These are phyloP conservation scores for Fratercula arctica DNA, from an alignment of 2,797 vertebrate genomes.

Conservation along the genomic window DNA sequence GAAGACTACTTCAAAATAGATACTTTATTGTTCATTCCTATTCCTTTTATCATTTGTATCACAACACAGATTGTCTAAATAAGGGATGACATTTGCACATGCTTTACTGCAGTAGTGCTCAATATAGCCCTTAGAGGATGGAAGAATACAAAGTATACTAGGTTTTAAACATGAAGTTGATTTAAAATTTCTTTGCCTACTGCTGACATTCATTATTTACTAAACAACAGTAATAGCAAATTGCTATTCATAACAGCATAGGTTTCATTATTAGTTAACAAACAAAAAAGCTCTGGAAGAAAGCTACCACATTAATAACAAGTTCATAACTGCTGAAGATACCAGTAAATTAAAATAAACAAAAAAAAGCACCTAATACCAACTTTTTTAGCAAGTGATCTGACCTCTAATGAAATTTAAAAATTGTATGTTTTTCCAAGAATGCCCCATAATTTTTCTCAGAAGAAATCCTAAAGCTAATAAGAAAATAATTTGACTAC, in stretches of 20 bases:
- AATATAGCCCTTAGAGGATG: background rate
- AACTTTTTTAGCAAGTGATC: background rate
- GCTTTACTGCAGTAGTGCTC: background rate
- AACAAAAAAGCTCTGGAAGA: background rate
- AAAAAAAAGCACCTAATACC: background rate
- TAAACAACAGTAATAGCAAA: background rate
- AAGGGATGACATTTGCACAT: background rate
- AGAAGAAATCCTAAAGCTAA: background rate
- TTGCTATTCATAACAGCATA: background rate
- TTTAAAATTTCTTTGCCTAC: background rate
- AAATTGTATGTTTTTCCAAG: background rate
- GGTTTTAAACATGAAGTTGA: background rate
- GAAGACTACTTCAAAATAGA: background rate
- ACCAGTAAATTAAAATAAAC: background rate
- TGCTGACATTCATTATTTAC: background rate
- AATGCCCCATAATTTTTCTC: background rate
- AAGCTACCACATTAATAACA: background rate
- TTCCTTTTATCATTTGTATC: background rate
- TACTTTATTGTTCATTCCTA: background rate
- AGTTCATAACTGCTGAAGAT: background rate
- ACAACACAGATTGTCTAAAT: background rate
- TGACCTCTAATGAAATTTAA: background rate
- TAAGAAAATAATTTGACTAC: background rate
- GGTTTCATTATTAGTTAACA: background rate
- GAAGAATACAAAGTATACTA: background rate